Percentiles rank a stretch among this genome's conserved stretches.
Evolutionary conservation across 2,888 invertebrate species (phyloP).

Genomic region (Abrostola tripartita): DNA sequence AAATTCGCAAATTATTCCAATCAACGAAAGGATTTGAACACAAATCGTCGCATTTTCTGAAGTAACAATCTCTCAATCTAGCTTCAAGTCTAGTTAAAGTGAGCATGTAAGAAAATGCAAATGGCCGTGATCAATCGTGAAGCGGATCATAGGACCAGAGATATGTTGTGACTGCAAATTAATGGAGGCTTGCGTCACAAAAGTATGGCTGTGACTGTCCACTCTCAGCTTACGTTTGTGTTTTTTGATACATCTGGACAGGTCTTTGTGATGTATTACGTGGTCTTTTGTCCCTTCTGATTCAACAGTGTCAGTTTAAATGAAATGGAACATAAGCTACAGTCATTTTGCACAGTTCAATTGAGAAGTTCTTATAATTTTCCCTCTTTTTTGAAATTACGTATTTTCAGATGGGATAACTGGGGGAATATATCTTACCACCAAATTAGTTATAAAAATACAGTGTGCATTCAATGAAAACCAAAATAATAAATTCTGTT

Average conservation of each 20-base stretch:
- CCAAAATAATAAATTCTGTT: neutral
- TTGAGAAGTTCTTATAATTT: too few relatives aligned
- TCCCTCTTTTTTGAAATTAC: too few relatives aligned
- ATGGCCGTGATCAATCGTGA: constrained; percentile 40
- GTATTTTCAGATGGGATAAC: too few relatives aligned
- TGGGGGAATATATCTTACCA: too few relatives aligned
- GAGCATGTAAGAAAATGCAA: constrained; percentile 49
- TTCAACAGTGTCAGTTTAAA: too few relatives aligned
- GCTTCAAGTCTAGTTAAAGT: constrained; percentile 24
- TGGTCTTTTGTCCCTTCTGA: too few relatives aligned
- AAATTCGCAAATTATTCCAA: neutral
- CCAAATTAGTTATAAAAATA: too few relatives aligned
- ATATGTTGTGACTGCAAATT: constrained; percentile 13
- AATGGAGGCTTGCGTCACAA: neutral
- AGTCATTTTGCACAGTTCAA: too few relatives aligned
- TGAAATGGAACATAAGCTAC: too few relatives aligned
- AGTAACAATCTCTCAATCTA: constrained; percentile 40
- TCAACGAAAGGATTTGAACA: neutral
- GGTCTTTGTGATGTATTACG: neutral
- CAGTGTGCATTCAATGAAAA: too few relatives aligned
- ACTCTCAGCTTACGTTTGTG: neutral
- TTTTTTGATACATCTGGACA: neutral
- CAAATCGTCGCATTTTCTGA: constrained; percentile 25
- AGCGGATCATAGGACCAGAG: constrained; percentile 9
- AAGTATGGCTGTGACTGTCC: neutral